Conservation (phyloP, 1,140 invertebrate species). For the Caenorhabditis briggsae region DNA sequence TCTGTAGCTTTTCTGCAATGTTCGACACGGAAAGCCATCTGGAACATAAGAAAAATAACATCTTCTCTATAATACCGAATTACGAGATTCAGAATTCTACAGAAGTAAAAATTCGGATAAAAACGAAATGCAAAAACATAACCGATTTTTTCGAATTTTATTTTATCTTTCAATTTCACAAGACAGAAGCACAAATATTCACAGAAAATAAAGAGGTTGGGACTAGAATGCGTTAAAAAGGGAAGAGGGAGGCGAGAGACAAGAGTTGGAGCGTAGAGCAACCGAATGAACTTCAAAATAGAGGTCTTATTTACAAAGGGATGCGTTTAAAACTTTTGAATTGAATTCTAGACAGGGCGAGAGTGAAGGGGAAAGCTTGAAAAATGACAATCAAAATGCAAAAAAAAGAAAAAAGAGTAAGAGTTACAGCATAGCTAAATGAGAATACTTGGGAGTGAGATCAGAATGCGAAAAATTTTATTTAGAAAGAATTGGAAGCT, state of each 20-base stretch:
- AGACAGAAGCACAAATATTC: conserved; percentile 48
- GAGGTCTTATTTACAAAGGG: conserved; percentile 4
- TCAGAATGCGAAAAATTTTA: conserved; percentile 11
- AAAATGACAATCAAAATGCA: conserved; percentile 40
- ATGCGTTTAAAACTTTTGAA: conserved; percentile 53
- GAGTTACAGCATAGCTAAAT: conserved; percentile 22
- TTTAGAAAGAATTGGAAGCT: conserved; percentile 53
- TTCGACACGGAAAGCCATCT: conserved; percentile 62
- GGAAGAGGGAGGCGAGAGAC: neutral
- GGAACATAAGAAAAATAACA: neutral
- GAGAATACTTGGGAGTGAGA: neutral
- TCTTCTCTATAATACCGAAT: too few species aligned
- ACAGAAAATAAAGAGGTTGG: conserved; percentile 8
- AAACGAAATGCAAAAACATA: neutral
- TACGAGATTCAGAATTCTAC: neutral
- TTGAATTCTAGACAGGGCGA: conserved; percentile 22
- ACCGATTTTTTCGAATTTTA: neutral
- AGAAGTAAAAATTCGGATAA: neutral
- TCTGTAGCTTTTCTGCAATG: conserved; percentile 66
- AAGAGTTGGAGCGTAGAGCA: conserved; percentile 8
- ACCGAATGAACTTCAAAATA: neutral
- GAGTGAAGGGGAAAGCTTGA: neutral
- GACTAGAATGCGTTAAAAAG: conserved; percentile 42
- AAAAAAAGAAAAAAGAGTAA: neutral
- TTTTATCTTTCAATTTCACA: conserved; percentile 1